phyloP scores from a whole-genome alignment of 2,888 invertebrate genomes.

The Heteromyza rotundicornis region DNA sequence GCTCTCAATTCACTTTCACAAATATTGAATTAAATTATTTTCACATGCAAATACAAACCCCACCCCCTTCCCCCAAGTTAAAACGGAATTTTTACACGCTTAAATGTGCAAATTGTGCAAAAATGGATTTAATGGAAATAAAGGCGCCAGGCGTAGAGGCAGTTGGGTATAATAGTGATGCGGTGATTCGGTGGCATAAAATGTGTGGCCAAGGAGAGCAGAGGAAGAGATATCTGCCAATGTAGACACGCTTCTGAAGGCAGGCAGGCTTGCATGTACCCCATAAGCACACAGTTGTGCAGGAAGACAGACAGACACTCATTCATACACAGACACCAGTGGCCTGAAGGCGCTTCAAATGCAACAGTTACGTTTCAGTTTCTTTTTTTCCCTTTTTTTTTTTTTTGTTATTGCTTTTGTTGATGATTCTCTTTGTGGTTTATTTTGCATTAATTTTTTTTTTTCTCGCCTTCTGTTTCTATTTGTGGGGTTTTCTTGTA shows the following conservation, averaged over 20 bases:
- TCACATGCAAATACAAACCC: no score
- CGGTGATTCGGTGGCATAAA: no score
- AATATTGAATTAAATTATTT: not conserved
- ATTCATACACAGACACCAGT: not conserved
- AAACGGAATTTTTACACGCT: not conserved
- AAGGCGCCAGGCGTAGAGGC: slow-evolving; percentile 20
- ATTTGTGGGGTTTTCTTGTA: not conserved
- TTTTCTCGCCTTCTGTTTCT: slow-evolving; percentile 1
- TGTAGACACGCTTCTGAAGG: no score
- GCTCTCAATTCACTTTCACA: not conserved
- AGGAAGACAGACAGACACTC: no score
- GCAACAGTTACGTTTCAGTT: slow-evolving; percentile 6
- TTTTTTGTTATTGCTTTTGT: not conserved
- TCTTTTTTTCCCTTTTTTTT: not conserved
- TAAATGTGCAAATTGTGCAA: not conserved
- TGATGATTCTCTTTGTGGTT: slow-evolving; percentile 1
- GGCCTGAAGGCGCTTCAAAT: slow-evolving; percentile 1
- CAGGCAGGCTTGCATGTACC: no score
- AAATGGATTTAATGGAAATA: slow-evolving; percentile 20
- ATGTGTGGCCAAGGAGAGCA: no score
- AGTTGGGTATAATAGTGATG: not conserved
- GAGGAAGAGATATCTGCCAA: no score
- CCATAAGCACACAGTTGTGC: no score
- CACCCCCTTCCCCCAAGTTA: no score
- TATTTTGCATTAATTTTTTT: not conserved